Base-by-base conservation (phyloP, 2,113 vertebrate species). In the Malaclemys terrapin region DNA sequence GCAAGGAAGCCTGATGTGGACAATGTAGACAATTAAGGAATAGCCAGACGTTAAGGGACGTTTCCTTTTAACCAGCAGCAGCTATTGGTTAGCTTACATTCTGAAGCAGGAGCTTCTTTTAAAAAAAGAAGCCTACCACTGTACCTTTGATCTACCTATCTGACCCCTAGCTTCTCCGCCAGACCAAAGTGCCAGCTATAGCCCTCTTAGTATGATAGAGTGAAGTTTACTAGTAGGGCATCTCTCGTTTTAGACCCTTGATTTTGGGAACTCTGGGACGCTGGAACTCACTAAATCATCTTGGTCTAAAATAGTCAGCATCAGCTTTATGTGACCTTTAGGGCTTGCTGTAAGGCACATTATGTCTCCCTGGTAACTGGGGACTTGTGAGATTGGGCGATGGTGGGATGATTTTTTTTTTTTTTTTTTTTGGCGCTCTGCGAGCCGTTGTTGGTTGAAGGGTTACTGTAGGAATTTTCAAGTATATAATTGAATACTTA, bases 121-220 rank as follows among this genome's bases (percentile, higher is more conserved):
- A 91, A 56, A 89, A 93, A 95, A 76, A 95, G 96, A 94, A 88
- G 87, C 56, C 80, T 93, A 25, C 89, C 87, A 25, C 17, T 96
- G 56, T 86, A 72, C 53, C 72, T 52, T 88, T 56, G 89, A 88
- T 76, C 54, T 35, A 80, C 80, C 96, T 96, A 95, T 90, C 94
- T 93, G 75, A 53, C 53, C 45, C 95, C 82, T 89, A 94, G 80
- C 75, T 89, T 78, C 11, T 49, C 93, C 91, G 89, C 75, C 53
- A 92, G 81, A 49, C 52, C 85, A 94, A 52, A 95, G 53, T 91
- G 90, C 89, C 93, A 89, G 56, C 90, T 93, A 50, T 45, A 91
- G 90, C 90, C 89, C 81, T 75, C 65, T 95, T 86, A 81, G 47
- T 47, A 89, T 95, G 93, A 96, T 95, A 96, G 96, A 85, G 53